Base-by-base conservation (phyloP, 2,888 invertebrate genomes). In the Coelinius sp. region DNA sequence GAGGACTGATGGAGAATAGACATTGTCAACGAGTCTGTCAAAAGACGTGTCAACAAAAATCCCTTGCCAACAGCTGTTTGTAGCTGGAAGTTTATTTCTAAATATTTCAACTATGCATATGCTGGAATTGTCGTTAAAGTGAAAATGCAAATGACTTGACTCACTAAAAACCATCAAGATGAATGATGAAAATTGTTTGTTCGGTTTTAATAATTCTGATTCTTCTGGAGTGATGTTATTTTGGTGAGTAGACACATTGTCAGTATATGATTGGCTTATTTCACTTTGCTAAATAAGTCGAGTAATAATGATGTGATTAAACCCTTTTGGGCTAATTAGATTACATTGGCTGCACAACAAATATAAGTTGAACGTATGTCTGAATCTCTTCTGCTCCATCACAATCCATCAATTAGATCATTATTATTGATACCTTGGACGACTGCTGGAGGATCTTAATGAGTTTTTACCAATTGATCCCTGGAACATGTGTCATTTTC, bases 11-110 rank as follows among this genome's bases (percentile, higher is more conserved):
- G 38, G 49, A 49, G 71, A 74, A 73, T 73, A 79, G 82, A 86
- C 83, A 85, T 87, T 87, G 87, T 87, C 86, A 87, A 87, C 87
- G 87, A 81, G 80, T 82, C 83, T 85, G 86, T 85, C 85, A 83
- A 63, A 84, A 84, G 83, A 84, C 84, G 80, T 84, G 83, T 87
- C 86, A 86, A 85, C 87, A 85, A 76, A 77, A 79, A 77, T 79
- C 79, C 74, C 73, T 76, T 81, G 84, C 85, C 83, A 84, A 84
- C 86, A 85, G 86, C 85, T 86, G 86, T 78, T 76, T 73, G 74
- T 76, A 76, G 79, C 82, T 80, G 83, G 78, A 59, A 72, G 78
- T 82, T 84, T 86, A 85, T 86, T 86, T 84, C 83, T 76, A 84
- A 82, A 74, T 75, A 49, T 80, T 56, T 85, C 83, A 82, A 86